Percentiles rank a stretch among this genome's conserved stretches.
These are phyloP conservation scores for Geodia barretti DNA, from an alignment of 37 sponge, comb jelly and placozoan genomes.

Conservation along the genomic window DNA sequence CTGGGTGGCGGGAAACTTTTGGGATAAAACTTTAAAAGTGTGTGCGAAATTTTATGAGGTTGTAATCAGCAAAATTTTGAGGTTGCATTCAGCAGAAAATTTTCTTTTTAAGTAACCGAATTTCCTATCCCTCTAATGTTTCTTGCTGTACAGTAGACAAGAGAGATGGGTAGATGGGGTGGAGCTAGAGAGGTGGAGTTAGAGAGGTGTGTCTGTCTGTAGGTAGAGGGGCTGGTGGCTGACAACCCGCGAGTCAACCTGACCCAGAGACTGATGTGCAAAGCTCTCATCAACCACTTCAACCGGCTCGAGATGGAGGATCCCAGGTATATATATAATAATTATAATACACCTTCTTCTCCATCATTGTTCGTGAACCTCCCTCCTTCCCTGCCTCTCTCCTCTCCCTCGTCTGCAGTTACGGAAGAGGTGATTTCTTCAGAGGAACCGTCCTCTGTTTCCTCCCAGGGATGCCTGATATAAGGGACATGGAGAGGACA, in stretches of 20 bases:
- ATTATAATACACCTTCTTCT: too few relatives aligned
- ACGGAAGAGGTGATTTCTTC: constrained; percentile 35
- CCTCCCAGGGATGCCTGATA: constrained; percentile 93
- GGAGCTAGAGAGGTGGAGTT: not conserved
- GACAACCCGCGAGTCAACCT: constrained; percentile 35
- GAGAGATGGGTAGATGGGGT: too few relatives aligned
- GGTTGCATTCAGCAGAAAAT: too few relatives aligned
- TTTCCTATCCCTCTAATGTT: not conserved
- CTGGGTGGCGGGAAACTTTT: not conserved
- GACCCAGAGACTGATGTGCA: constrained; percentile 19
- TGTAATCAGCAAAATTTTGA: too few relatives aligned
- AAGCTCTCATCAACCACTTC: constrained; percentile 46
- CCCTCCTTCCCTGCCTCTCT: too few relatives aligned
- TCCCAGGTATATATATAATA: too few relatives aligned
- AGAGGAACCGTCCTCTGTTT: constrained; percentile 92
- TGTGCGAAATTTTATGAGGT: constrained; percentile 2
- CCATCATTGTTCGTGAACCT: too few relatives aligned
- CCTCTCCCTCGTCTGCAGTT: constrained; percentile 10
- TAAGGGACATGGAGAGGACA: constrained; percentile 51
- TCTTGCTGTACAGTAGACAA: too few relatives aligned
- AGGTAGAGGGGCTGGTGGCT: constrained; percentile 30
- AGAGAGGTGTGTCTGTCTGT: not conserved
- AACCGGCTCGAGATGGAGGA: constrained; percentile 42
- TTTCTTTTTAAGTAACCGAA: too few relatives aligned
- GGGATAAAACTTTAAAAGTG: too few relatives aligned